Percentiles rank a stretch among this genome's conserved stretches.
Evolutionary conservation across 2,888 invertebrate genomes (phyloP).

Genomic region (Polymixis lichenea): DNA sequence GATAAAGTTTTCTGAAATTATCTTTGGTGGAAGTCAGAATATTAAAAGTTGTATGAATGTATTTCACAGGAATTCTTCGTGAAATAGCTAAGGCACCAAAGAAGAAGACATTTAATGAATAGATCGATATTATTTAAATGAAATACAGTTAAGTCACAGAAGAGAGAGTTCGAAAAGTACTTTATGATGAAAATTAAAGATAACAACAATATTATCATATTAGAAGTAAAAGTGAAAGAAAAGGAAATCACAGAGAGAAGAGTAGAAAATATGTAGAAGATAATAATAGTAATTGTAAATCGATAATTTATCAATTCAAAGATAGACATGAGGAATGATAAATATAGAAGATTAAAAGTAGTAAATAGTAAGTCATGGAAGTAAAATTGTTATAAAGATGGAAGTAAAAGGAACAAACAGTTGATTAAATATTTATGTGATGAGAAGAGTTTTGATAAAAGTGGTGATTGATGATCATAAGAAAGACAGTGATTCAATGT

Average conservation of each 20-base stretch:
- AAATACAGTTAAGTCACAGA: not conserved
- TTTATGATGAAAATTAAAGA: not conserved
- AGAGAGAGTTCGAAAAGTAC: not conserved
- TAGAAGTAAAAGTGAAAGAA: not conserved
- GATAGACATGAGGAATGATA: not conserved
- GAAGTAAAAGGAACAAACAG: slow-evolving; percentile 2
- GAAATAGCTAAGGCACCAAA: not conserved
- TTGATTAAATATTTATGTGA: not conserved
- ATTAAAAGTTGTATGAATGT: not conserved
- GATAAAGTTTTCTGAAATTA: slow-evolving; percentile 7
- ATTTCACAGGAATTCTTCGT: not conserved
- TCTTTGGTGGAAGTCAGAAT: not conserved
- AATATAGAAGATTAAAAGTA: not conserved
- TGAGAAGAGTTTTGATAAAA: not conserved
- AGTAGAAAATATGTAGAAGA: slow-evolving; percentile 6
- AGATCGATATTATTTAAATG: slow-evolving; percentile 2
- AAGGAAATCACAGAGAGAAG: not conserved
- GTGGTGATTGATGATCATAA: not conserved
- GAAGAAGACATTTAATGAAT: not conserved
- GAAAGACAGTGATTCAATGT: not conserved
- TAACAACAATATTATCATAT: not conserved
- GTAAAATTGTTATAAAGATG: not conserved
- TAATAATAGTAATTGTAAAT: not conserved
- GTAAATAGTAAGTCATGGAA: not conserved
- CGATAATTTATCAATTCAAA: not conserved